A percentile compares a stretch with the other conserved stretches of the same genome.
These are phyloP conservation scores for Silurus aristotelis DNA, from an alignment of 2,797 vertebrate species.

Conservation along the genomic window DNA sequence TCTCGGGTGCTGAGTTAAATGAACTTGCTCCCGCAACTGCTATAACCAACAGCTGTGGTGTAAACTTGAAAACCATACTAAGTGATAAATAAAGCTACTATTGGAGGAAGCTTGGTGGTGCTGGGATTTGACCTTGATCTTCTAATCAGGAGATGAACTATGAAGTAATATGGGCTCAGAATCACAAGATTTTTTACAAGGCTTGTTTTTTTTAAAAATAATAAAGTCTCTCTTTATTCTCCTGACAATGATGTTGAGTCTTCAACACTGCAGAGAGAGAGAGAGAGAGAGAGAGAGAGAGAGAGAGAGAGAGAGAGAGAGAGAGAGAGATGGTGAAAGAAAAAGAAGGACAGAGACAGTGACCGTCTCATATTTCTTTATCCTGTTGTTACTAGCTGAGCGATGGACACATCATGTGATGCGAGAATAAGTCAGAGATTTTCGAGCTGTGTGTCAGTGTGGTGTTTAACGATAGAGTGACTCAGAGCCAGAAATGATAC, in stretches of 20 bases:
- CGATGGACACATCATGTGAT: conserved; percentile 20
- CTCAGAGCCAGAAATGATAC: conserved; percentile 23
- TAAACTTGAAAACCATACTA: not conserved
- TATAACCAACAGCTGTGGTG: not conserved
- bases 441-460: conserved; percentile 14
- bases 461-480: conserved; percentile 17
- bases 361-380: conserved; percentile 26
- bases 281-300: not conserved
- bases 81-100: not conserved
- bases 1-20: not conserved
- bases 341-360: conserved; percentile 6
- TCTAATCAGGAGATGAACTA: too few species aligned
- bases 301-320: not conserved
- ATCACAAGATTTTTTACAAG: not conserved
- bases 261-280: not conserved
- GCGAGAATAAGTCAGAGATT: conserved; percentile 32
- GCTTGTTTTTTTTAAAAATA: not conserved
- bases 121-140: too few species aligned
- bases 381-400: conserved; percentile 21
- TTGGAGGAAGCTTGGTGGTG: too few species aligned
- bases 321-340: not conserved
- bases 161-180: not conserved
- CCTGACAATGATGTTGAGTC: not conserved
- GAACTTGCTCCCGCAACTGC: not conserved
- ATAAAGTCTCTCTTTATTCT: not conserved